Evolutionary conservation across 2,113 vertebrate genomes (phyloP).

Genomic region (Murina feae): DNA sequence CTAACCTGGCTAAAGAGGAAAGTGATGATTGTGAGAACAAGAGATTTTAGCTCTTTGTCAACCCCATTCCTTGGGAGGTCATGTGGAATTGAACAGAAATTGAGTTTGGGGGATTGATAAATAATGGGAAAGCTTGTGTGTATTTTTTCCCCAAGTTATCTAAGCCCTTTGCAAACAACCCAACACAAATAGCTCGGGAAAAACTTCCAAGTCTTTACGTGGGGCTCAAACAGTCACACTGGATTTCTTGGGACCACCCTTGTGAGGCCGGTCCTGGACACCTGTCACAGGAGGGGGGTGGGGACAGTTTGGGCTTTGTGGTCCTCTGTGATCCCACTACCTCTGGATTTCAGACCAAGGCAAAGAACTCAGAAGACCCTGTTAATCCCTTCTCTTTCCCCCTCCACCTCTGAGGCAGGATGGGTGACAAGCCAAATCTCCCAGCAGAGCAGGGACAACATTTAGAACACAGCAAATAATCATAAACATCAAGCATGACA

Average conservation of each 20-base stretch:
- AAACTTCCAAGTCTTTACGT: rapidly evolving
- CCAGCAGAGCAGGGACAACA: not conserved
- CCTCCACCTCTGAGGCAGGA: not conserved
- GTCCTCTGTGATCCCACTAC: rapidly evolving
- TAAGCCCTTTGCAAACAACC: not conserved
- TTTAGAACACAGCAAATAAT: not conserved
- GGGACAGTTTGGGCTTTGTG: no score
- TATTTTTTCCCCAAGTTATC: not conserved
- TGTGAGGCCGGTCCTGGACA: not conserved
- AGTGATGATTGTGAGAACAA: no score
- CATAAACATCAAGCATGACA: rapidly evolving
- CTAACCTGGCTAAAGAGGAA: not conserved
- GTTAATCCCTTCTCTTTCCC: no score
- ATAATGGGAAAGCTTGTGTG: not conserved
- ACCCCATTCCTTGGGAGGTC: not conserved
- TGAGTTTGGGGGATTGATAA: not conserved
- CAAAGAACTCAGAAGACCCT: rapidly evolving
- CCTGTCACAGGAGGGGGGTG: rapidly evolving
- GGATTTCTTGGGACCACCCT: not conserved
- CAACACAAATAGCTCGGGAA: not conserved
- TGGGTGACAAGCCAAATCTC: not conserved
- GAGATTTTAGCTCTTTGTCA: no score
- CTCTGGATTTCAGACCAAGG: not conserved
- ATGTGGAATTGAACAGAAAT: not conserved
- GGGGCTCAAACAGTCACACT: no score